phyloP scores from a whole-genome alignment of 2,888 invertebrate genomes.

The Drosophila pseudotakahashii region DNA sequence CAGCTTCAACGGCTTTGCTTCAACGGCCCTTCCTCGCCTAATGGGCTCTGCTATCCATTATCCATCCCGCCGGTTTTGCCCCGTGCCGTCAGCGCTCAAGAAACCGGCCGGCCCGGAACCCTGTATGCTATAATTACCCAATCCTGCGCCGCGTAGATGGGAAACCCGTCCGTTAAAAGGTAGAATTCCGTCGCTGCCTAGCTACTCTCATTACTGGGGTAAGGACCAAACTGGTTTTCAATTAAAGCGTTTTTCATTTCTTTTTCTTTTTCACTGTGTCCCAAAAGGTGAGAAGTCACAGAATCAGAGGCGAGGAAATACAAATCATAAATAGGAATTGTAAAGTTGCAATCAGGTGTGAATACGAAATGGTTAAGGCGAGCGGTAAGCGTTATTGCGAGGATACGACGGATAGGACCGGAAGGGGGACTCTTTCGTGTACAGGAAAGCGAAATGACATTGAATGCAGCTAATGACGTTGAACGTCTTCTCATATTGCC shows the following conservation, averaged over 20 bases:
- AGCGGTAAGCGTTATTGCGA: constrained; percentile 14
- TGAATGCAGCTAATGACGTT: constrained; percentile 74
- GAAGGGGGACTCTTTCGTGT: not conserved
- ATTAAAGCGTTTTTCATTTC: constrained; percentile 63
- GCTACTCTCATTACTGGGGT: not conserved
- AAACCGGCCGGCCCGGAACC: constrained; percentile 32
- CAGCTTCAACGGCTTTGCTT: constrained; percentile 9
- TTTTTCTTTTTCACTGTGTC: constrained; percentile 27
- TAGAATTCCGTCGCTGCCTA: not conserved
- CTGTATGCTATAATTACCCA: constrained; percentile 60
- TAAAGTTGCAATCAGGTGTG: constrained; percentile 75
- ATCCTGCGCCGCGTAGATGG: constrained; percentile 14
- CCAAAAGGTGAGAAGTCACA: constrained; percentile 3
- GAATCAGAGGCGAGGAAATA: constrained; percentile 17
- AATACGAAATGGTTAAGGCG: constrained; percentile 48
- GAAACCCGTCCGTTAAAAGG: constrained; percentile 13
- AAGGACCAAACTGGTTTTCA: constrained; percentile 68
- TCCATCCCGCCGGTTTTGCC: constrained; percentile 4
- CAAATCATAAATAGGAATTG: constrained; percentile 28
- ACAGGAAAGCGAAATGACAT: constrained; percentile 19
- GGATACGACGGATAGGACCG: not conserved
- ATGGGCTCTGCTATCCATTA: constrained; percentile 59
- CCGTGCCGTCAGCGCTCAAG: constrained; percentile 25
- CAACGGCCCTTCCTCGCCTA: constrained; percentile 36
- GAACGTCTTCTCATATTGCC: constrained; percentile 56